Base-by-base conservation (phyloP, 2,888 invertebrate genomes). In the Timema podura region DNA sequence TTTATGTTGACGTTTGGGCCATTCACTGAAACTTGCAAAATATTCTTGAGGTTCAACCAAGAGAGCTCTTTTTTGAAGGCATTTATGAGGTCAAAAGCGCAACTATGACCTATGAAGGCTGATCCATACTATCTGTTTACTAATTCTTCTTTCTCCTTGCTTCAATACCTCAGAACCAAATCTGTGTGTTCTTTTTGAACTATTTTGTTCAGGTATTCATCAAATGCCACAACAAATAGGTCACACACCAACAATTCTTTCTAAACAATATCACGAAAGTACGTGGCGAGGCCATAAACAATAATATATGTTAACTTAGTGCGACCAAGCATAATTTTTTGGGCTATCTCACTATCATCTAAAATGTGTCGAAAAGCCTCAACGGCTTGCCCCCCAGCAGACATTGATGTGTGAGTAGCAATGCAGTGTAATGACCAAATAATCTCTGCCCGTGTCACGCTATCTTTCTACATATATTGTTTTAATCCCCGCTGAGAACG, bases 1-100 rank as follows among this genome's bases (percentile, higher is more conserved):
- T 61, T 61, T 8, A 15, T n/a, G 45, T 61, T 61, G 10, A 61
- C 15, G 45, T 15, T 61, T 61, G 61, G 61, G 10, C 61, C 61
- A 61, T 61, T 16, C 16, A 61, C 2, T 9, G 61, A 61, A 2
- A 61, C 11, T n/a, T 61, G 61, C 16, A 61, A 8, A 16, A 15
- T 30, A 6, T 61, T 61, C 45, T 45, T 15, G 16, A 61, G 9
- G 61, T 61, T 45, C 13, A 61, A 45, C 45, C 45, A 7, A 1
- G 61, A 61, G 9, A 61, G 30, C 11, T 30, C 30, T 45, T 61
- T 45, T 61, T 16, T 61, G 13, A 61, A 61, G 45, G 16, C 6
- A 9, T 45, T 30, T 13, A 2, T 15, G 16, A 61, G 61, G 61
- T 61, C 61, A 61, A 45, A 2, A 48, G 65, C 65, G 10, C 10